Base-by-base conservation (phyloP, 2,797 vertebrate genomes). In the Sebastes matsubarae region DNA sequence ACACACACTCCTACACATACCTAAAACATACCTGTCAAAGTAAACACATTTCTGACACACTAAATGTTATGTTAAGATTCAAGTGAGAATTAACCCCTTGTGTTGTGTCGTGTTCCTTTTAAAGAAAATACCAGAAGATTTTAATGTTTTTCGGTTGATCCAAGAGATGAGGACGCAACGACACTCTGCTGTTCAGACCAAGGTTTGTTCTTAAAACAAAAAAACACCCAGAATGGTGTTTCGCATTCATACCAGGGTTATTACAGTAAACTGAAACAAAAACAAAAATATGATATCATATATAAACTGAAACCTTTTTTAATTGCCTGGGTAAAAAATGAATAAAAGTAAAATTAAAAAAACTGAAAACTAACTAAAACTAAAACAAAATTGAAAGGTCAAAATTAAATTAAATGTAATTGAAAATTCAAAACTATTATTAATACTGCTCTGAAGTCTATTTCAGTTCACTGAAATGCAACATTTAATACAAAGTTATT, bases 81-180 rank as follows among this genome's bases (percentile, higher is more conserved):
- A 25, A 46, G 1, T n/a, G 29, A 65, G 2, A 63, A 11, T 52
- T 36, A 29, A 79, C 30, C 1, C 8, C 20, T 2, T 77, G 46
- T 80, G 16, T 72, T 83, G 2, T 79, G 7, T 70, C 81, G 9
- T 77, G 7, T 66, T 0, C 7, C 2, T 38, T 16, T 46, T 94
- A 81, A 86, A 99, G 98, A 99, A 97, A 96, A 99, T 99, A 95
- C 98, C 98, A 75, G 98, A 99, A 89, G 97, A 99, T 87, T 99
- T 99, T 94, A 98, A 98, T 73, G 97, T 99, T 65, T 99, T 98
- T 91, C 97, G 95, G 89, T 96, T 99, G 95, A 99, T 99, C 92
- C 98, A 99, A 92, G 98, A 99, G 94, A 99, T 99, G 98, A 97
- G 98, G 92, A 99, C 97, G 1, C 98, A 99, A 77, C 96, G 98